Evolutionary conservation across 2,113 vertebrate genomes (phyloP).

Genomic region (Crocuta crocuta): DNA sequence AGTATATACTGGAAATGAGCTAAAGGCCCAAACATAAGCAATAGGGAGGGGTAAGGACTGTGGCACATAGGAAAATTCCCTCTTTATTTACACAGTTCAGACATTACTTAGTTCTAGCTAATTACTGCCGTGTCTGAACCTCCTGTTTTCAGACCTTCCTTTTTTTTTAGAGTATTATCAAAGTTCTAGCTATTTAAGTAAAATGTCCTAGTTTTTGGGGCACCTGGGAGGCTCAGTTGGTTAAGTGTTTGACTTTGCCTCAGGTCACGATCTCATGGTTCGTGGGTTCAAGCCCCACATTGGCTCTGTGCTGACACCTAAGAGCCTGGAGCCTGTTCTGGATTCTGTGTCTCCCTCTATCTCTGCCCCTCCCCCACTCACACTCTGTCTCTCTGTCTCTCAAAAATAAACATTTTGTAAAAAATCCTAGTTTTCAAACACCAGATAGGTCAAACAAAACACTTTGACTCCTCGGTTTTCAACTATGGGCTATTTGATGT

Average conservation of each 20-base stretch:
- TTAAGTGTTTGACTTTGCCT: too few species aligned
- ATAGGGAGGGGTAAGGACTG: neutral
- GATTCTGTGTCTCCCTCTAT: too few species aligned
- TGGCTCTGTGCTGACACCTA: too few species aligned
- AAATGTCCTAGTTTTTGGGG: neutral
- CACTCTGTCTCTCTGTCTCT: too few species aligned
- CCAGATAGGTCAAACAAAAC: neutral
- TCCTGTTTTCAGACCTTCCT: neutral
- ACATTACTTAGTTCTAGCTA: neutral
- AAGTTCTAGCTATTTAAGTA: neutral
- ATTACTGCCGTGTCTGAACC: neutral
- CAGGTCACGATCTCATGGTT: too few species aligned
- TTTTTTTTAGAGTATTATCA: neutral
- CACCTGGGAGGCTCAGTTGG: too few species aligned
- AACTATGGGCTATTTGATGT: fast-evolving
- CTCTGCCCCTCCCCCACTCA: too few species aligned
- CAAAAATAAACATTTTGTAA: too few species aligned
- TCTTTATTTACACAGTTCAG: neutral
- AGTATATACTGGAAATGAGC: neutral
- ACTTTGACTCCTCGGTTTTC: neutral
- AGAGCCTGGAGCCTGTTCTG: too few species aligned
- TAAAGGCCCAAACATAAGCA: neutral
- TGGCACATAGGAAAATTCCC: neutral
- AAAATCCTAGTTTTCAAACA: neutral
- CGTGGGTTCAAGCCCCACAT: too few species aligned